Evolutionary conservation across 2,888 invertebrate species (phyloP), one percentile per base, ranked within the genome.

Genomic region (Brachycybe producta): DNA sequence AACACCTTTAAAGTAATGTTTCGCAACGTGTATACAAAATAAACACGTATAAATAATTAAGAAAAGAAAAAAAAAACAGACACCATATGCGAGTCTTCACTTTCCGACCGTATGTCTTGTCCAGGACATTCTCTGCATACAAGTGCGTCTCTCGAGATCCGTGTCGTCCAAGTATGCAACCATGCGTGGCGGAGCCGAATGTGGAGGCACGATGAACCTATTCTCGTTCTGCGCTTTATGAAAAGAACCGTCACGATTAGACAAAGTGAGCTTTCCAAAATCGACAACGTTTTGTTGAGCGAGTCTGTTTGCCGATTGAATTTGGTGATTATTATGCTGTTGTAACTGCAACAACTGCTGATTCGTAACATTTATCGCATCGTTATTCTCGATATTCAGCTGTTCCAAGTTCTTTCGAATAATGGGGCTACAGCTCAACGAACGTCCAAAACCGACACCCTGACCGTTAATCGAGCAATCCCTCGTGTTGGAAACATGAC

Each of bases 61-160:
- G n/a, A n/a, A n/a, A n/a, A n/a, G n/a, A n/a, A n/a, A n/a, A n/a
- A n/a, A n/a, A n/a, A n/a, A n/a, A n/a, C n/a, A n/a, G n/a, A n/a
- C n/a, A n/a, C n/a, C n/a, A n/a, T n/a, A n/a, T n/a, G n/a, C 40
- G 17, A 17, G 40, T 28, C 27, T 15, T 51, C 45, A 51, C 26
- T 51, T 51, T 13, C 51, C 51, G 23, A 51, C 51, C 1, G 87
- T 88, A 64, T 87, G 87, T 59, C 87, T 73, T 19, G 85, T 84
- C 86, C 86, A 87, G 55, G 80, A 78, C 5, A 82, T 79, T 57
- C 86, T 73, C 62, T 80, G 80, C 58, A 87, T 77, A 59, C 85
- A 82, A 23, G 79, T 78, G 83, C 86, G 84, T 64, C 85, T 74
- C 64, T 86, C 85, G 67, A 51, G 24, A 15, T 51, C 45, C 21